A percentile compares a stretch with the other conserved stretches of the same genome.
These are phyloP conservation scores for Drosophila kambysellisi DNA, from an alignment of 2,888 invertebrate genomes.

Conservation along the genomic window DNA sequence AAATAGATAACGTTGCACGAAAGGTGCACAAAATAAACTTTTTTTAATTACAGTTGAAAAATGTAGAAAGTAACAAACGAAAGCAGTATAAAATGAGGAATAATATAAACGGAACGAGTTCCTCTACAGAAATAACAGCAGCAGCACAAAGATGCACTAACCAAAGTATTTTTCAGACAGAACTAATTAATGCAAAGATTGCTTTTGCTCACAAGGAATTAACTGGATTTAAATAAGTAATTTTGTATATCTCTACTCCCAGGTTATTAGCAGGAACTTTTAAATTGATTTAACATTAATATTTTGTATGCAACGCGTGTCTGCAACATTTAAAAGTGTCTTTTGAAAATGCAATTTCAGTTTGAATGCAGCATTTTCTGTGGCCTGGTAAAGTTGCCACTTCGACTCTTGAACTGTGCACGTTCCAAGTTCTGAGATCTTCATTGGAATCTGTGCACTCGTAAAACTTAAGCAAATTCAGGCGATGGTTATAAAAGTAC, in stretches of 20 bases:
- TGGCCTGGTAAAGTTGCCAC: conserved; percentile 22
- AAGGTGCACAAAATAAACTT: conserved; percentile 19
- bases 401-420: conserved; percentile 19
- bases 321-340: conserved; percentile 11
- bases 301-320: conserved; percentile 22
- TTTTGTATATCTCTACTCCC: neutral
- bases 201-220: neutral
- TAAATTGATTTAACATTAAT: neutral
- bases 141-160: neutral
- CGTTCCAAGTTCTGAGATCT: conserved; percentile 22
- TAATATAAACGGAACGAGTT: neutral
- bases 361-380: conserved; percentile 23
- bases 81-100: neutral
- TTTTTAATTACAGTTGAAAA: conserved; percentile 21
- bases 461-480: conserved; percentile 57
- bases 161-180: neutral
- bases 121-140: neutral
- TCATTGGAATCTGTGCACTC: conserved; percentile 56
- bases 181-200: neutral
- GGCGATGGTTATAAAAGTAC: conserved; percentile 36
- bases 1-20: conserved; percentile 8
- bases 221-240: neutral
- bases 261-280: neutral
- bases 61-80: neutral
- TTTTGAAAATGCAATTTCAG: conserved; percentile 23